A percentile compares a stretch with the other conserved stretches of the same genome.
Evolutionary conservation across 2,888 invertebrate genomes (phyloP).

Genomic region (Athrips mouffetella): DNA sequence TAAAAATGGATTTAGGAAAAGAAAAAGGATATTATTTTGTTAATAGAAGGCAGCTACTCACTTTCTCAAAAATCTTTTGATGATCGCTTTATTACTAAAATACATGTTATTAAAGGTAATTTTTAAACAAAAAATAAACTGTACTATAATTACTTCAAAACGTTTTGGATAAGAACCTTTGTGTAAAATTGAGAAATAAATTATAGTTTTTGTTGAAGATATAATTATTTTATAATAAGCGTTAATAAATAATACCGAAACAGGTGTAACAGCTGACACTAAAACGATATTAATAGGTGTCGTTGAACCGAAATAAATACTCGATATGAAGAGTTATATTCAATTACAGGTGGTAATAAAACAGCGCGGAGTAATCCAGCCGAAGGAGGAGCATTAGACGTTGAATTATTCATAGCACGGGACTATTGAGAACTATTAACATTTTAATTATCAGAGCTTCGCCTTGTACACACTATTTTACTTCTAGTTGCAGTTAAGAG

Average conservation of each 20-base stretch:
- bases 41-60: constrained; percentile 1
- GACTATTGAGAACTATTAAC: constrained; percentile 34
- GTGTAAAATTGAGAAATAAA: neutral
- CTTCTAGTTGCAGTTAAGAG: constrained; percentile 7
- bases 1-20: neutral
- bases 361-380: neutral
- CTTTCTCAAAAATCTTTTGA: neutral
- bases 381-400: constrained; percentile 4
- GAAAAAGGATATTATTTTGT: neutral
- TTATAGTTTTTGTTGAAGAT: no score
- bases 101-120: no score
- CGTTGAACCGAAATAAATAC: constrained; percentile 8
- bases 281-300: constrained; percentile 1
- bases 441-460: constrained; percentile 37
- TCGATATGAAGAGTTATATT: constrained; percentile 12
- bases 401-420: constrained; percentile 16
- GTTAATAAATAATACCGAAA: neutral
- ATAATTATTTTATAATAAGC: no score
- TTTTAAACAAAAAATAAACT: no score
- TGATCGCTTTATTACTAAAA: neutral
- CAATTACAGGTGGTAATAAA: constrained; percentile 18
- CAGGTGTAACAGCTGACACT: neutral
- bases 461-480: constrained; percentile 8
- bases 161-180: neutral
- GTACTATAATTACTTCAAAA: no score